phyloP scores from a whole-genome alignment of 2,113 vertebrate genomes.

The Procavia capensis region DNA sequence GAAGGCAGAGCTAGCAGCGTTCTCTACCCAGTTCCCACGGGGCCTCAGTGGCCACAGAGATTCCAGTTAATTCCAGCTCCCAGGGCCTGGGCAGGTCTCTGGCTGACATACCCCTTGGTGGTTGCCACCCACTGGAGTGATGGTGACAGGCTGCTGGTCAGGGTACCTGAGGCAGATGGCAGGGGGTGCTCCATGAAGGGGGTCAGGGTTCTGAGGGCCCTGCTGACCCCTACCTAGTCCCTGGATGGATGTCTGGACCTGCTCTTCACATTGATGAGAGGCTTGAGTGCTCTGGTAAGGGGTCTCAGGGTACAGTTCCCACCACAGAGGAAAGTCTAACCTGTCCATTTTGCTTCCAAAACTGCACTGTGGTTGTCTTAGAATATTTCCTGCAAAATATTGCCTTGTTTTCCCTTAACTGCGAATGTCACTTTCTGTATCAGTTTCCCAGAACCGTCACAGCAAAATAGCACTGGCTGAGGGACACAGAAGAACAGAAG shows the following conservation, averaged over 20 bases:
- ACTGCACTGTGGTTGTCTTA: background rate
- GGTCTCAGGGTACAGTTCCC: background rate
- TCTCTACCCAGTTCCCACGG: fast-evolving
- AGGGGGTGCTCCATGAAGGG: background rate
- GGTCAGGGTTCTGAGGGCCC: background rate
- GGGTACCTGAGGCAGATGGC: background rate
- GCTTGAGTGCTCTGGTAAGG: too few relatives aligned
- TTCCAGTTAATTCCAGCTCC: background rate
- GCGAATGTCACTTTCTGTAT: background rate
- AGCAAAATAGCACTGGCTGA: background rate
- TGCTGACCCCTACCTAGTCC: background rate
- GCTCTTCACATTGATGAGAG: background rate
- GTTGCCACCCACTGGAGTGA: too few relatives aligned
- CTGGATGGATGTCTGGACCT: background rate
- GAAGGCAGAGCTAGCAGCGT: background rate
- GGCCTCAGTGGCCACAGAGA: background rate
- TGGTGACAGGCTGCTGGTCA: fast-evolving
- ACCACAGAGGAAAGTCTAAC: background rate
- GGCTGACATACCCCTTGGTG: background rate
- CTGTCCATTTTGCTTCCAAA: background rate
- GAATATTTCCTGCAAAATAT: background rate
- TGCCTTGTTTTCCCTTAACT: background rate
- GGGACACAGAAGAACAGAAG: background rate
- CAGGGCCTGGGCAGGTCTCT: too few relatives aligned
- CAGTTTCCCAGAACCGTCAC: background rate